Evolutionary conservation across 2,888 invertebrate species (phyloP).

Genomic region (Operophtera brumata): DNA sequence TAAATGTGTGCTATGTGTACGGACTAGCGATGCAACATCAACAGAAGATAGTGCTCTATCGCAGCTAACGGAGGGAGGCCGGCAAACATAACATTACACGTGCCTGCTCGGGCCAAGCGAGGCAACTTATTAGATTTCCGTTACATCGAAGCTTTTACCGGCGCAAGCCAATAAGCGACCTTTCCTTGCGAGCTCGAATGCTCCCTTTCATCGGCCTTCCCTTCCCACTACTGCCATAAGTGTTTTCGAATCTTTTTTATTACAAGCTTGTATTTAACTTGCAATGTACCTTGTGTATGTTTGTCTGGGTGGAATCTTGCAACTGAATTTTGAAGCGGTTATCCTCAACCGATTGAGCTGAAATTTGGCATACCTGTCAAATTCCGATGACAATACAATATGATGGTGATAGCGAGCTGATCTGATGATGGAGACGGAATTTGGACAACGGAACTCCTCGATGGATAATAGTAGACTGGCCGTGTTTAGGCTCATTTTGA

Average conservation of each 20-base stretch:
- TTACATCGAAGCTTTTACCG: conserved; percentile 47
- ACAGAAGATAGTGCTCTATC: conserved; percentile 22
- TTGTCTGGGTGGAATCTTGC: too few species aligned
- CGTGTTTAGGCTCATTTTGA: too few species aligned
- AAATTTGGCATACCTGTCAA: too few species aligned
- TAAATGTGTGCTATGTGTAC: background rate
- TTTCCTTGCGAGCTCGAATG: conserved; percentile 35
- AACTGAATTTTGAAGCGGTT: too few species aligned
- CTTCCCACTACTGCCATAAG: conserved; percentile 24
- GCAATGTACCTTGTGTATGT: too few species aligned
- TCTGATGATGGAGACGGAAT: too few species aligned
- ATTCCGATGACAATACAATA: too few species aligned
- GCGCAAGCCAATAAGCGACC: conserved; percentile 54
- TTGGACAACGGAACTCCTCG: too few species aligned
- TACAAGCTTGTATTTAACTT: too few species aligned
- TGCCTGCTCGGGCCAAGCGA: conserved; percentile 8
- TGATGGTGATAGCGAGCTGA: too few species aligned
- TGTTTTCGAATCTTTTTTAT: conserved; percentile 28
- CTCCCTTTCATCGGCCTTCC: conserved; percentile 23
- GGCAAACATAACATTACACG: conserved; percentile 19
- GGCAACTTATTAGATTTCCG: conserved; percentile 53
- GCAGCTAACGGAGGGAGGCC: conserved; percentile 26
- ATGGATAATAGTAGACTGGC: too few species aligned
- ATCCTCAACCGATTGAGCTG: too few species aligned
- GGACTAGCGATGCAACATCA: conserved; percentile 8